These are phyloP conservation scores for Metalampra italica DNA, from an alignment of 2,888 invertebrate species.

Conservation along the genomic window DNA sequence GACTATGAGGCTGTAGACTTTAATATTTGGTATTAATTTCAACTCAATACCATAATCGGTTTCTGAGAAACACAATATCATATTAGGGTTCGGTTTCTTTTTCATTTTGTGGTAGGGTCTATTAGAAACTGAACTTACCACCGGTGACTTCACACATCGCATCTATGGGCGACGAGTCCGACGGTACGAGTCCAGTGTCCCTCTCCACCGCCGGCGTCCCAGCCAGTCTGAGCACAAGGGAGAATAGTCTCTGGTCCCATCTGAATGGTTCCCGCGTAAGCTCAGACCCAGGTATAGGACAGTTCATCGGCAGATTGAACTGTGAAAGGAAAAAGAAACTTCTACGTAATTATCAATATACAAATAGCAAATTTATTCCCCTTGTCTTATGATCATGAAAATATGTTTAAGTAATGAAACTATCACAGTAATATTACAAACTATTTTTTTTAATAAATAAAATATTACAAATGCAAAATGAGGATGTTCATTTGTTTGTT, in stretches of 20 bases:
- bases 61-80: too few species aligned
- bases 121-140: slow-evolving; percentile 71
- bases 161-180: slow-evolving; percentile 96
- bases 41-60: too few species aligned
- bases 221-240: slow-evolving; percentile 93
- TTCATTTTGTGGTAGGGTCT: too few species aligned
- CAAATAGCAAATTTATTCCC: not conserved
- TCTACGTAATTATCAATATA: not conserved
- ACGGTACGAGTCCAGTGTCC: slow-evolving; percentile 93
- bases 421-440: too few species aligned
- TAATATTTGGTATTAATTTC: too few species aligned
- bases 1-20: too few species aligned
- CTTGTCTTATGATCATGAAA: not conserved
- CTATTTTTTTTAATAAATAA: too few species aligned
- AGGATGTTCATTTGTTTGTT: too few species aligned
- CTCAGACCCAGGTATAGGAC: slow-evolving; percentile 96
- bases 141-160: slow-evolving; percentile 99
- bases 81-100: too few species aligned
- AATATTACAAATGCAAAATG: too few species aligned
- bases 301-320: slow-evolving; percentile 95
- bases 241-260: slow-evolving; percentile 99
- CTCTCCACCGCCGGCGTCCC: slow-evolving; percentile 93
- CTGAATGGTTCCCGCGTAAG: slow-evolving; percentile 99
- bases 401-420: not conserved
- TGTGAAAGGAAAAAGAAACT: slow-evolving; percentile 46